Conservation (phyloP, 2,113 vertebrate species). For the Prinia subflava region DNA sequence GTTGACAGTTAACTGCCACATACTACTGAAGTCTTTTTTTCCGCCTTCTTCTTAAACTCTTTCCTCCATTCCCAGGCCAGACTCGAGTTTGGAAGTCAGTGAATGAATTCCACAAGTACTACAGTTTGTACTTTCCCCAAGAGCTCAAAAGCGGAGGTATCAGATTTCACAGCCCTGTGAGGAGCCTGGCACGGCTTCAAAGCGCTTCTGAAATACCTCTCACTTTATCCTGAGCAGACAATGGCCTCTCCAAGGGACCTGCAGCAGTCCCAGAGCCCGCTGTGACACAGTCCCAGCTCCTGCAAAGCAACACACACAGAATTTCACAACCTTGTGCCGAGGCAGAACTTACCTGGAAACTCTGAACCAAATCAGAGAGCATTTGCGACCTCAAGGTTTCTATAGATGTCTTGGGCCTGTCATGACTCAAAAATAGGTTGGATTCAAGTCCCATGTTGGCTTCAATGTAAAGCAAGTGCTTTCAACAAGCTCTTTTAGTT, state of each 20-base stretch:
- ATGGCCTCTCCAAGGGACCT: slow-evolving; percentile 33
- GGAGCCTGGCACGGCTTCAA: slow-evolving; percentile 76
- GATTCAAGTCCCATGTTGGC: neutral
- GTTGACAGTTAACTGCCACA: slow-evolving; percentile 52
- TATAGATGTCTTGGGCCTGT: neutral
- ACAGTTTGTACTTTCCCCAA: slow-evolving; percentile 70
- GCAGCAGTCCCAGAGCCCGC: neutral
- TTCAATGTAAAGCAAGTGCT: neutral
- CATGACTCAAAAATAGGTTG: neutral
- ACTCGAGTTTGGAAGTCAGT: slow-evolving; percentile 68
- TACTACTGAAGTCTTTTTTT: neutral
- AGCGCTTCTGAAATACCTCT: slow-evolving; percentile 71
- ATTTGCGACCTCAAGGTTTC: neutral
- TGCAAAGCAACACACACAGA: neutral
- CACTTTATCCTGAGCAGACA: slow-evolving; percentile 70
- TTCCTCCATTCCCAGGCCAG: slow-evolving; percentile 53
- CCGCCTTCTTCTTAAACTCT: neutral
- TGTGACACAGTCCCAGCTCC: neutral
- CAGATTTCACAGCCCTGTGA: slow-evolving; percentile 70
- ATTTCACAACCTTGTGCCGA: neutral
- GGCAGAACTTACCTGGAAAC: neutral
- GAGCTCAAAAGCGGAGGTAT: slow-evolving; percentile 72
- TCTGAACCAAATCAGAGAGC: neutral
- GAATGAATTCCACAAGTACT: slow-evolving; percentile 80
- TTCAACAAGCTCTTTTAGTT: neutral